A percentile compares a stretch with the other conserved stretches of the same genome.
Conservation (phyloP, 2,888 invertebrate species). For the Drosophila pullipes region DNA sequence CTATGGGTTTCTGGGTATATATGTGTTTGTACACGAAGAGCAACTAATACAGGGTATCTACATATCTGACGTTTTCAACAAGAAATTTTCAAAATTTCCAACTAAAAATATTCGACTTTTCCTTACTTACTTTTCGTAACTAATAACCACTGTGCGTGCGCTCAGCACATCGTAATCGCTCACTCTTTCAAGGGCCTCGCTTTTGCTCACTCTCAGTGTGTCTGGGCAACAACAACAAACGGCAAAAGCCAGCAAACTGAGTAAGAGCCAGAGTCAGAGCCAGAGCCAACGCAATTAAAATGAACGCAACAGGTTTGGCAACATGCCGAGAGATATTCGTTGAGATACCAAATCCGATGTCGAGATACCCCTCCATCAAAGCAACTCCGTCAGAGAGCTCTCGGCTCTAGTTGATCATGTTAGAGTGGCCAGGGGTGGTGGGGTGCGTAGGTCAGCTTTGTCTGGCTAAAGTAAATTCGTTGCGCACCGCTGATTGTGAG, state of each 20-base stretch:
- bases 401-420: constrained; percentile 35
- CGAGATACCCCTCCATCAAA: constrained; percentile 20
- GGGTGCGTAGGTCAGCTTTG: constrained; percentile 9
- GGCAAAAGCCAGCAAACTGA: constrained; percentile 12
- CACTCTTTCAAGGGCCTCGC: constrained; percentile 11
- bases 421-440: not conserved
- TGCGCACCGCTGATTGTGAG: constrained; percentile 46
- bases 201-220: constrained; percentile 7
- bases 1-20: too few species aligned
- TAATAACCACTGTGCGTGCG: constrained; percentile 7
- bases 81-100: not conserved
- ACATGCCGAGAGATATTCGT: constrained; percentile 50
- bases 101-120: not conserved
- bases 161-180: not conserved
- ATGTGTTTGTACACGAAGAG: not conserved
- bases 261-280: constrained; percentile 5
- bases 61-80: not conserved
- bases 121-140: too few species aligned
- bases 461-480: constrained; percentile 45
- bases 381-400: constrained; percentile 8
- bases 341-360: constrained; percentile 31
- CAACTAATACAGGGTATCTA: not conserved
- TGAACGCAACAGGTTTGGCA: constrained; percentile 64
- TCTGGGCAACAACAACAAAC: constrained; percentile 10
- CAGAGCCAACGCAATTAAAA: constrained; percentile 42